Percentiles rank a stretch among this genome's conserved stretches.
Conservation (phyloP, 2,797 vertebrate genomes). For the Phoeniculus purpureus region DNA sequence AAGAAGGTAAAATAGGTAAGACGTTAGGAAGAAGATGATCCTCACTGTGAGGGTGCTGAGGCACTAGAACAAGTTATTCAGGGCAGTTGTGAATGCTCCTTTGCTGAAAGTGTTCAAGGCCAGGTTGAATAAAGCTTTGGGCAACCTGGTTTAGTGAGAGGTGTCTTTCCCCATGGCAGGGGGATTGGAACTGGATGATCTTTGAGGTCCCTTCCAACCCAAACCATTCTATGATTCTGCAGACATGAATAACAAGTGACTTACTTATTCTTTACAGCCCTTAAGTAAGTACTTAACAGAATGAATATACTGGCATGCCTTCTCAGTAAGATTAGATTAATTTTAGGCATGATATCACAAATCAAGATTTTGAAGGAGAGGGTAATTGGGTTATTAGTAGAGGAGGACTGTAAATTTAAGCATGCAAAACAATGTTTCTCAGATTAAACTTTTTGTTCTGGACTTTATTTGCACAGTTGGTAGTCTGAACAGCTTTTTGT, state of each 20-base stretch:
- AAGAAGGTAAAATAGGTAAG: no score
- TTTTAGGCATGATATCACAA: not conserved
- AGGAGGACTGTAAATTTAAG: not conserved
- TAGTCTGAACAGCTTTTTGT: not conserved
- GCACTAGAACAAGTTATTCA: no score
- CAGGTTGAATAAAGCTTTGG: no score
- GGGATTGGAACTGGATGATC: no score
- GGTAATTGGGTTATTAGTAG: not conserved
- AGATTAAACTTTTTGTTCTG: not conserved
- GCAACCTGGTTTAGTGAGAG: no score
- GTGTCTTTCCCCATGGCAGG: no score
- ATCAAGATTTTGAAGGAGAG: not conserved
- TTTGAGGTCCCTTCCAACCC: no score
- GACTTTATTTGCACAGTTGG: not conserved
- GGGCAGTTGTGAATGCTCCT: no score
- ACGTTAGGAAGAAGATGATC: no score
- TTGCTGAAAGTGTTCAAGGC: no score
- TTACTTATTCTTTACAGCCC: not conserved
- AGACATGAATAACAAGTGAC: not conserved
- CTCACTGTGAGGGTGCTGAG: no score
- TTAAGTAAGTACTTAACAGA: not conserved
- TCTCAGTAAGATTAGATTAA: not conserved
- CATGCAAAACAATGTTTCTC: not conserved
- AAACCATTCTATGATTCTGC: not conserved
- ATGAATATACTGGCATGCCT: not conserved